phyloP scores from a whole-genome alignment of 2,113 vertebrate genomes.

The Dasyurus viverrinus region DNA sequence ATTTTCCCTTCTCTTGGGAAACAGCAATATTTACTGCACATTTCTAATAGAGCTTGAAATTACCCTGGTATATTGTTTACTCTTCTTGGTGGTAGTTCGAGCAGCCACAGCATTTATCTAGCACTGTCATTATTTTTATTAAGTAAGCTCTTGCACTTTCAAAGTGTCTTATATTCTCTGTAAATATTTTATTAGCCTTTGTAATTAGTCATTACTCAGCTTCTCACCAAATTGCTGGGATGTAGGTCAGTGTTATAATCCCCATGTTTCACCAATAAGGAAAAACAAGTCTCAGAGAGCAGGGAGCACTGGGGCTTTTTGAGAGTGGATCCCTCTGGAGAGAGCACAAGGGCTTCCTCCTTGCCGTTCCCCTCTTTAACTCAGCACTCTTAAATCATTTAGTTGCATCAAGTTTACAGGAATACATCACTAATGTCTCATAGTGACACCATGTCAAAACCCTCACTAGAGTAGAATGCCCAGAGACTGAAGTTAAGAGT shows the following conservation, averaged over 20 bases:
- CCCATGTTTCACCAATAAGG: neutral
- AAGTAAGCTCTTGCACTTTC: slow-evolving; percentile 56
- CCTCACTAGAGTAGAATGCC: neutral
- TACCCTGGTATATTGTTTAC: slow-evolving; percentile 55
- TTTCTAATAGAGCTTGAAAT: slow-evolving; percentile 75
- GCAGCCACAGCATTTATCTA: slow-evolving; percentile 51
- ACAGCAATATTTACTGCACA: slow-evolving; percentile 47
- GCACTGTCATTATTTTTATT: slow-evolving; percentile 57
- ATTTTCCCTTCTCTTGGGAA: slow-evolving; percentile 47
- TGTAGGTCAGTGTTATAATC: slow-evolving; percentile 66
- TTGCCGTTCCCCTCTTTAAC: neutral
- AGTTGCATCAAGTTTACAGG: neutral
- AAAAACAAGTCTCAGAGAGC: neutral
- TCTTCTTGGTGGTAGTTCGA: slow-evolving; percentile 35
- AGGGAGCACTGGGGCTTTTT: neutral
- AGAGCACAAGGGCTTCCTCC: neutral
- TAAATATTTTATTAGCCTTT: slow-evolving; percentile 76
- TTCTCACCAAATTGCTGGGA: slow-evolving; percentile 44
- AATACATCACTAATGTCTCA: neutral
- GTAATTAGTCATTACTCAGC: slow-evolving; percentile 61
- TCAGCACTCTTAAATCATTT: neutral
- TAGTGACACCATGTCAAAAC: neutral
- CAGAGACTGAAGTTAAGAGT: neutral
- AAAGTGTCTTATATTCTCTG: slow-evolving; percentile 53
- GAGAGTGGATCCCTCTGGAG: neutral